Evolutionary conservation across 2,113 vertebrate species (phyloP).

Genomic region (Chaetodon auriga): DNA sequence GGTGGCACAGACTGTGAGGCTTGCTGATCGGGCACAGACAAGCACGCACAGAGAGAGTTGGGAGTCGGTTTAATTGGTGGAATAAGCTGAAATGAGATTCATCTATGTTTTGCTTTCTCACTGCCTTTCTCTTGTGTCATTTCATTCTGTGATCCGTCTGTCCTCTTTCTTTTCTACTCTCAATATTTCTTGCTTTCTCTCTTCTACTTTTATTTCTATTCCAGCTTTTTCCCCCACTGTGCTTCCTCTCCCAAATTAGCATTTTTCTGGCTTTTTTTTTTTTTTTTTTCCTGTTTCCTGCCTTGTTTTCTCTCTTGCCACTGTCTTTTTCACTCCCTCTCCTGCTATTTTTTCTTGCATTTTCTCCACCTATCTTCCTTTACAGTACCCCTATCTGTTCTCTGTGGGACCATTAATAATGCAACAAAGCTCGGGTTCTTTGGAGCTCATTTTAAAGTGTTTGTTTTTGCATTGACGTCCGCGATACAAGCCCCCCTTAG

Average conservation of each 20-base stretch:
- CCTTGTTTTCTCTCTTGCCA: neutral
- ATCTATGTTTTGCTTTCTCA: slow-evolving; percentile 12
- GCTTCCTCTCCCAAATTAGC: neutral
- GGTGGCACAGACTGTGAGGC: slow-evolving; percentile 37
- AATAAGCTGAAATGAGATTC: slow-evolving; percentile 56
- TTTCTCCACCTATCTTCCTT: slow-evolving; percentile 35
- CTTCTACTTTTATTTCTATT: slow-evolving; percentile 3
- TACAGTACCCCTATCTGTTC: slow-evolving; percentile 36
- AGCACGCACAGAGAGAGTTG: slow-evolving; percentile 3
- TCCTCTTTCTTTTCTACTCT: neutral
- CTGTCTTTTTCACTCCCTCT: neutral
- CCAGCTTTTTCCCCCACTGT: neutral
- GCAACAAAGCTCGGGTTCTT: slow-evolving; percentile 60
- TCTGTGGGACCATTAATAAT: slow-evolving; percentile 68
- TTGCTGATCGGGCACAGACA: slow-evolving; percentile 49
- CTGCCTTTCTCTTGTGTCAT: neutral
- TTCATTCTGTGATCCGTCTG: neutral
- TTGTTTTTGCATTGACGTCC: slow-evolving; percentile 53
- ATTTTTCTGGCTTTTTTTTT: neutral
- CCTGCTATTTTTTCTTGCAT: neutral
- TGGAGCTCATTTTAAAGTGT: slow-evolving; percentile 52
- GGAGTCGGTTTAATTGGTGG: slow-evolving; percentile 41
- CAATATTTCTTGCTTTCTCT: neutral
- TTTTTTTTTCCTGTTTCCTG: neutral
- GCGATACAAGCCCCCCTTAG: slow-evolving; percentile 1